These are phyloP conservation scores for Henicopernis longicauda DNA, from an alignment of 2,113 vertebrate genomes.

Conservation along the genomic window DNA sequence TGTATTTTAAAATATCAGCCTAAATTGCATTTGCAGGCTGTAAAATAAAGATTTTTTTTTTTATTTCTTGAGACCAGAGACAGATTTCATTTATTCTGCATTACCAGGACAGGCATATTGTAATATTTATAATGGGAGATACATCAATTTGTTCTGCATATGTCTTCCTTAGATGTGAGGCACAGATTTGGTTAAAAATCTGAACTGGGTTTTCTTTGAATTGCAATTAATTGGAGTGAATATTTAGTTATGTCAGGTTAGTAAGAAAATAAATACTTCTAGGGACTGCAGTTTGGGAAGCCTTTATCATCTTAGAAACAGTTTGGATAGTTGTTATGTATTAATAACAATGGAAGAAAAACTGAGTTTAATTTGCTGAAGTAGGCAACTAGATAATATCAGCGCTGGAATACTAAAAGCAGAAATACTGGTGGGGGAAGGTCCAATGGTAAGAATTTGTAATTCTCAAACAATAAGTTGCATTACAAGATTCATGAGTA, in stretches of 20 bases:
- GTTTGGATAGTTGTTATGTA: background rate
- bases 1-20: background rate
- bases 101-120: background rate
- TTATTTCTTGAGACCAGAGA: background rate
- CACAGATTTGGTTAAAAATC: background rate
- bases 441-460: background rate
- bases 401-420: background rate
- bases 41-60: background rate
- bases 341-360: background rate
- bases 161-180: background rate
- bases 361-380: background rate
- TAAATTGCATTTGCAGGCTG: background rate
- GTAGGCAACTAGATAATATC: background rate
- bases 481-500: background rate
- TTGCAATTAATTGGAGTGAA: background rate
- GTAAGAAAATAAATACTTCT: background rate
- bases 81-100: background rate
- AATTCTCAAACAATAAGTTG: background rate
- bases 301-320: background rate
- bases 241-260: background rate
- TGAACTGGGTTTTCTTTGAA: background rate
- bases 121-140: background rate
- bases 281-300: background rate
- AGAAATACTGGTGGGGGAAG: background rate
- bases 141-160: background rate